Conservation (phyloP, 2,888 invertebrate species). For the Drosophila colorata region DNA sequence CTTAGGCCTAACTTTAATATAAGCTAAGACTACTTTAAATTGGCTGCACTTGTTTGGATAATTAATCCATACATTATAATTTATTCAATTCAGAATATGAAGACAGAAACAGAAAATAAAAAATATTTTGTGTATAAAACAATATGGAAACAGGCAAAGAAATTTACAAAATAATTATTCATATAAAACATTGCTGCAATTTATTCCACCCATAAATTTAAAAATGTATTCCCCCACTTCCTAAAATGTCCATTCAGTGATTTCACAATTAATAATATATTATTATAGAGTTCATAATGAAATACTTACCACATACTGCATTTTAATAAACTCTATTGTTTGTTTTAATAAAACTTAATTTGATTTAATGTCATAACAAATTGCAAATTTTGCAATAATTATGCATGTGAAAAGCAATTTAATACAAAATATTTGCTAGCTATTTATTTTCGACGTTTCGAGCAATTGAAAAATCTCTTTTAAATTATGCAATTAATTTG, state of each 20-base stretch:
- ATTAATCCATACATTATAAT: too few species aligned
- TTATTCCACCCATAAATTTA: not conserved
- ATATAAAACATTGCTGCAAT: not conserved
- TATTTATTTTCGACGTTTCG: constrained; percentile 5
- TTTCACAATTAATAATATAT: not conserved
- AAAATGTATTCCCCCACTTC: not conserved
- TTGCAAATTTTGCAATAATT: constrained; percentile 1
- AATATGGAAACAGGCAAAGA: not conserved
- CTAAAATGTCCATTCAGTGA: too few species aligned
- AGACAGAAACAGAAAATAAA: too few species aligned
- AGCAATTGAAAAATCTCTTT: constrained; percentile 35
- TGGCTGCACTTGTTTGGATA: too few species aligned
- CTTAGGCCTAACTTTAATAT: too few species aligned
- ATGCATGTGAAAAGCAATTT: not conserved
- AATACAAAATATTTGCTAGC: not conserved
- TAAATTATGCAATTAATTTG: constrained; percentile 71
- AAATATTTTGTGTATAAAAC: not conserved
- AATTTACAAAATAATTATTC: too few species aligned
- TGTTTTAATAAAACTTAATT: not conserved
- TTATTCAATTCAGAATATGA: too few species aligned
- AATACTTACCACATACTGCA: too few species aligned
- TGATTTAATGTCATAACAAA: constrained; percentile 1
- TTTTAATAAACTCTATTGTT: not conserved
- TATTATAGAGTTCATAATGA: not conserved
- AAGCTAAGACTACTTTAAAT: too few species aligned